Conservation (phyloP, 2,113 vertebrate species). For the Dendropsophus ebraccatus region DNA sequence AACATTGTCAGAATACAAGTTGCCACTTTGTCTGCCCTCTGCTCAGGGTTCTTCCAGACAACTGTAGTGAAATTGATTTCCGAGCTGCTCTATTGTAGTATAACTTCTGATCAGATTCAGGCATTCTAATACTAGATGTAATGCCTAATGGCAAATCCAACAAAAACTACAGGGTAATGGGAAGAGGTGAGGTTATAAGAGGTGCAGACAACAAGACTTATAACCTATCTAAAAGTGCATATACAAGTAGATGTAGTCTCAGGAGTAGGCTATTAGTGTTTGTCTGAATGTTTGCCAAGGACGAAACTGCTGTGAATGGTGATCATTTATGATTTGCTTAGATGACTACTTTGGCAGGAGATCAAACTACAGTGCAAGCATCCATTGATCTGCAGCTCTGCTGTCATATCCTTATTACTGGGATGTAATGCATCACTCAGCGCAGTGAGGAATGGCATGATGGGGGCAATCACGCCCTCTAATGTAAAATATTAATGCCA, state of each 20-base stretch:
- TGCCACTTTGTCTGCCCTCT: no score
- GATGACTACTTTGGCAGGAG: background rate
- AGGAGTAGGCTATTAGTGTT: background rate
- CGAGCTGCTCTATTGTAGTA: no score
- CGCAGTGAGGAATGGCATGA: background rate
- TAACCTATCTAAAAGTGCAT: background rate
- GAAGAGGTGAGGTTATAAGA: background rate
- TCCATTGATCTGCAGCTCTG: background rate
- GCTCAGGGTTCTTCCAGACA: no score
- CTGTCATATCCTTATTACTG: background rate
- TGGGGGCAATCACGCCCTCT: background rate
- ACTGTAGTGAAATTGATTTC: no score
- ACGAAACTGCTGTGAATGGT: slow-evolving; percentile 3
- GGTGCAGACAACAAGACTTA: background rate
- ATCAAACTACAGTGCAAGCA: slow-evolving; percentile 8
- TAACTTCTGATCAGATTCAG: no score
- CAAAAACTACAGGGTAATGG: no score
- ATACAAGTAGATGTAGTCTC: background rate
- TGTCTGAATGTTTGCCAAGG: slow-evolving; percentile 22
- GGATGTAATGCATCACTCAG: background rate
- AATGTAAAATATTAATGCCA: background rate
- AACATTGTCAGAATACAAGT: no score
- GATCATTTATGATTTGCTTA: slow-evolving; percentile 16
- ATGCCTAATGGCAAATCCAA: no score
- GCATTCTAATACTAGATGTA: no score